These are phyloP conservation scores for Sebastes minor DNA, from an alignment of 2,797 vertebrate genomes.

Conservation along the genomic window DNA sequence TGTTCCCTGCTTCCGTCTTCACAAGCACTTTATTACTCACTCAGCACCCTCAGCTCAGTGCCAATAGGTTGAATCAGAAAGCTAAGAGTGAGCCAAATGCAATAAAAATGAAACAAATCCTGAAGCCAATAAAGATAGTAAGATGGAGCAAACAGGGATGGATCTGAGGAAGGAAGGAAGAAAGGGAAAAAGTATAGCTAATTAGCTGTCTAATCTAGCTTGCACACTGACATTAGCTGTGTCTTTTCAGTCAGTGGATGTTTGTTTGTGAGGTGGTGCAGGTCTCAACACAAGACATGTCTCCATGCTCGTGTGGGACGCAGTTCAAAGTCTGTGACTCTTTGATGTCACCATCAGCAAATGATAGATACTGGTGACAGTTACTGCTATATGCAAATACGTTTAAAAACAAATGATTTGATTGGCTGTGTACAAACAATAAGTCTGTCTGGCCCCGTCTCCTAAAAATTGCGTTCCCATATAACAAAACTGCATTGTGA, in stretches of 20 bases:
- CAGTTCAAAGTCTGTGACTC: too few species aligned
- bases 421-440: neutral
- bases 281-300: too few species aligned
- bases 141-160: neutral
- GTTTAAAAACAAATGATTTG: neutral
- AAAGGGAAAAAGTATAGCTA: too few species aligned
- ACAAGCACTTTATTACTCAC: constrained; percentile 41
- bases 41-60: constrained; percentile 33
- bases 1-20: constrained; percentile 17
- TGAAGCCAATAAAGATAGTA: constrained; percentile 18
- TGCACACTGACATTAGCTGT: too few species aligned
- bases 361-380: neutral
- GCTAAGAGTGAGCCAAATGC: constrained; percentile 21
- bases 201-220: too few species aligned
- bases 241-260: too few species aligned
- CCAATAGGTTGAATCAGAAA: constrained; percentile 29
- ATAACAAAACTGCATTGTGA: too few species aligned
- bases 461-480: too few species aligned
- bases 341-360: neutral
- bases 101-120: constrained; percentile 40
- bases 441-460: neutral
- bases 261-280: too few species aligned
- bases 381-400: too few species aligned
- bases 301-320: too few species aligned
- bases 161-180: neutral